Base-by-base conservation (phyloP, 2,888 invertebrate species). In the Archips crataeganus region DNA sequence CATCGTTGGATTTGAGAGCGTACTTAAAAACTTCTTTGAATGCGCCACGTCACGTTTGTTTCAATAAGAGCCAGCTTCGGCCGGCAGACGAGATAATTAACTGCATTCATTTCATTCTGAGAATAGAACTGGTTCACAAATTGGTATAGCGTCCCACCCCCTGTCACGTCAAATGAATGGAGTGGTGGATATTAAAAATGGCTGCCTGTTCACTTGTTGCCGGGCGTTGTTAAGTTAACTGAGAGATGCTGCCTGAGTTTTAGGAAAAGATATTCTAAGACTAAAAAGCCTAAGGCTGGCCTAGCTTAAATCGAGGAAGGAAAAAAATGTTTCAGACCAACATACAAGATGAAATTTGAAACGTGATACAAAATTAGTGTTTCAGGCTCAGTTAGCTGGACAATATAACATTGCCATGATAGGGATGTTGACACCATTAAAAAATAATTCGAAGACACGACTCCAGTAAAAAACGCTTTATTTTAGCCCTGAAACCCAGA, bases 51-150 rank as follows among this genome's bases (percentile, higher is more conserved):
- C 74, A 74, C 68, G 67, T 68, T 68, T 61, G 51, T 60, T 74
- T 69, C 66, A 71, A 69, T 64, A 73, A 73, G 59, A 69, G 64
- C 59, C 54, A 64, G 59, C 47, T 32, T 45, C 68, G 54, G 11
- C 42, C 63, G 42, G 67, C 64, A 11, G 69, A n/a, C 65, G 60
- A 60, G 61, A 70, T 70, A 74, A 74, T 74, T 74, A 74, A 70
- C 69, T 74, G 74, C 74, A 65, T 74, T 74, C 74, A 74, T 64
- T 63, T 64, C 64, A 64, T 65, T 65, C 74, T 70, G 60, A 61
- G 70, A 74, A 74, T 74, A 74, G 74, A 70, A 73, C 73, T 73
- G 73, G 73, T 73, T 60, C 64, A 74, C 73, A 69, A 70, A 74
- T 74, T 74, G 70, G 69, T 74, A 69, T 69, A 68, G 45, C 74